Evolutionary conservation across 2,888 invertebrate genomes (phyloP).

Genomic region (Microplitis manilae): DNA sequence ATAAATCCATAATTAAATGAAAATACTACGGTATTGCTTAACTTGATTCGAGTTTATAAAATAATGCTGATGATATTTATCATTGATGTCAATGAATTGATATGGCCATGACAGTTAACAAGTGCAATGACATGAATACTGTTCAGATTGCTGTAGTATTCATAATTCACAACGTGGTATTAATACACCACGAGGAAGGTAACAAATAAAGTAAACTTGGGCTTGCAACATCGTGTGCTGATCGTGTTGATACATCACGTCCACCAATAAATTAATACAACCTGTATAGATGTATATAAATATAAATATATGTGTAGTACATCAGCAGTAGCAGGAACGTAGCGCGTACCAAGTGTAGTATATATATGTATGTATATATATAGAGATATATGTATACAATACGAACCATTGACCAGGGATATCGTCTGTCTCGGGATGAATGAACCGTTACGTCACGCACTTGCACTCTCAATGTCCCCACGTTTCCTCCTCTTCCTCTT

Average conservation of each 20-base stretch:
- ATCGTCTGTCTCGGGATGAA: constrained; percentile 70
- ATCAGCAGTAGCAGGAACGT: neutral
- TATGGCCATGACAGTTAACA: neutral
- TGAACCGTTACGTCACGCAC: constrained; percentile 70
- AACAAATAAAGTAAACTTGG: neutral
- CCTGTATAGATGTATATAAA: neutral
- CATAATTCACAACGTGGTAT: neutral
- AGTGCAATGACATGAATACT: neutral
- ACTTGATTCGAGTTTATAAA: too few relatives aligned
- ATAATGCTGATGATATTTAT: too few relatives aligned
- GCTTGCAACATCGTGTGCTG: neutral
- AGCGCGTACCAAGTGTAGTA: constrained; percentile 33
- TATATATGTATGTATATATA: too few relatives aligned
- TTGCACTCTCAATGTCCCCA: constrained; percentile 65
- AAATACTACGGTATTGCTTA: too few relatives aligned
- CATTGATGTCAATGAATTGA: neutral
- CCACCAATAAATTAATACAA: neutral
- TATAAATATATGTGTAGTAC: constrained; percentile 28
- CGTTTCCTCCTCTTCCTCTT: constrained; percentile 42
- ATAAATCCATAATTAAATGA: too few relatives aligned
- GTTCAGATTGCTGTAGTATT: neutral
- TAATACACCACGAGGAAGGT: neutral
- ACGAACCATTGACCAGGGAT: constrained; percentile 68
- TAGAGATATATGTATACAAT: constrained; percentile 48
- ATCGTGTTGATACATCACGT: neutral